These are phyloP conservation scores for Caenorhabditis sulstoni DNA, from an alignment of 2,888 invertebrate genomes.

Conservation along the genomic window DNA sequence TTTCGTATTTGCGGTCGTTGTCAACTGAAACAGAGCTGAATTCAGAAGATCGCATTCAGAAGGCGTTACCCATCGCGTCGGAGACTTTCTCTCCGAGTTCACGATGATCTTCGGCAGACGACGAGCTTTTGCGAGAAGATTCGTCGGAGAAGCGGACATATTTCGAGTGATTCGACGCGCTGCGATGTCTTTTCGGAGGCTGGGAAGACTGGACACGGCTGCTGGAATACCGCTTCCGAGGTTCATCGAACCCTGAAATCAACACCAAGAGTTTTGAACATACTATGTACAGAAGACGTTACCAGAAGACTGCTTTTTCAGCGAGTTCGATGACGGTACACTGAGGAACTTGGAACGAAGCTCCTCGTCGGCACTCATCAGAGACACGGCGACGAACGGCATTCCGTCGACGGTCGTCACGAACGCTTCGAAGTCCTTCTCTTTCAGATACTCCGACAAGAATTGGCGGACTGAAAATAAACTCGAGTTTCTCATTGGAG, in stretches of 20 bases:
- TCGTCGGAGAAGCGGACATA: conserved; percentile 25
- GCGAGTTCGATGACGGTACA: conserved; percentile 19
- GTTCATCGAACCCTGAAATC: conserved; percentile 22
- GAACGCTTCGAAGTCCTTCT: conserved; percentile 34
- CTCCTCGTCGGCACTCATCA: conserved; percentile 29
- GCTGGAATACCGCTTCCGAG: conserved; percentile 6
- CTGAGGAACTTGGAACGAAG: conserved; percentile 11
- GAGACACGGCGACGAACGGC: conserved; percentile 53
- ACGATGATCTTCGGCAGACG: neutral
- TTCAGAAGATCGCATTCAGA: too few relatives aligned
- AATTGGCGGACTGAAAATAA: neutral
- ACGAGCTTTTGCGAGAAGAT: neutral
- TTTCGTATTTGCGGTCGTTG: neutral
- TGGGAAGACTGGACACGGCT: neutral
- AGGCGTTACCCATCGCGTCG: neutral
- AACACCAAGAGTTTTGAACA: neutral
- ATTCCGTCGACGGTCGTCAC: conserved; percentile 36
- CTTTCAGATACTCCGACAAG: neutral
- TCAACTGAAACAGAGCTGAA: neutral
- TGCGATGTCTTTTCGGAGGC: neutral
- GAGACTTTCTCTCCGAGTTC: conserved; percentile 2
- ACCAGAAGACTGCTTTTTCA: conserved; percentile 28
- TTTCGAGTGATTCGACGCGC: conserved; percentile 1
- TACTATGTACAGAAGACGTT: too few relatives aligned
- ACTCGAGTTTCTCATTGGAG: too few relatives aligned